Conservation (phyloP, 1,140 invertebrate genomes). For the Fopius arisanus region DNA sequence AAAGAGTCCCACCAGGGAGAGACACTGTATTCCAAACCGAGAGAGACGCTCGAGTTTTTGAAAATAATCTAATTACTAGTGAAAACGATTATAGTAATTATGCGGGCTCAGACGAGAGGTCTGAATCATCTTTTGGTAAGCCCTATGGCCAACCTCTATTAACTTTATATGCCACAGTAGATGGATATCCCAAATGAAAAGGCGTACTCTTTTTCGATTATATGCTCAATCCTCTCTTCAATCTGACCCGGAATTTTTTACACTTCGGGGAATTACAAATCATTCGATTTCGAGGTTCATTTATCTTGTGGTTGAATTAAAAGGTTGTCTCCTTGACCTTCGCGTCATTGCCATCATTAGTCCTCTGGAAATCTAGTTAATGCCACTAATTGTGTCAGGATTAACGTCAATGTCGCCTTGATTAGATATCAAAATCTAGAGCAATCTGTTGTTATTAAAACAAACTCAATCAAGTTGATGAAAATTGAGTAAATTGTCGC, state of each 20-base stretch:
- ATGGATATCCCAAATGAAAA: constrained; percentile 19
- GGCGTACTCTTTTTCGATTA: constrained; percentile 15
- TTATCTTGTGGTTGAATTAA: too few relatives aligned
- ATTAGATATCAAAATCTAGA: neutral
- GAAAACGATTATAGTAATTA: constrained; percentile 62
- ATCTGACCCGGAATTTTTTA: neutral
- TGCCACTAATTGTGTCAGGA: neutral
- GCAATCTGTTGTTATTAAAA: too few relatives aligned
- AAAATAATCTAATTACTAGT: constrained; percentile 61
- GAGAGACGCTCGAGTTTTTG: constrained; percentile 27
- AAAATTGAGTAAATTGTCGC: too few relatives aligned
- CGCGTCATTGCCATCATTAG: too few relatives aligned
- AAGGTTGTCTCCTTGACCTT: too few relatives aligned
- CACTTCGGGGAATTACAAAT: neutral
- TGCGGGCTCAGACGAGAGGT: constrained; percentile 36
- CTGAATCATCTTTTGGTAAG: constrained; percentile 6
- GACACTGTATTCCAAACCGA: constrained; percentile 30
- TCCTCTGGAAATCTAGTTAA: neutral
- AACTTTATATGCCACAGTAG: constrained; percentile 30
- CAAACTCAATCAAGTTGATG: too few relatives aligned
- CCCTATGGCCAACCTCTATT: constrained; percentile 41
- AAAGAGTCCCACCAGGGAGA: constrained; percentile 17
- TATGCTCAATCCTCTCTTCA: constrained; percentile 19
- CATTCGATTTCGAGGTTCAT: neutral
- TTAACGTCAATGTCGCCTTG: neutral